Conservation (phyloP, 2,797 vertebrate species). For the Parambassis ranga region DNA sequence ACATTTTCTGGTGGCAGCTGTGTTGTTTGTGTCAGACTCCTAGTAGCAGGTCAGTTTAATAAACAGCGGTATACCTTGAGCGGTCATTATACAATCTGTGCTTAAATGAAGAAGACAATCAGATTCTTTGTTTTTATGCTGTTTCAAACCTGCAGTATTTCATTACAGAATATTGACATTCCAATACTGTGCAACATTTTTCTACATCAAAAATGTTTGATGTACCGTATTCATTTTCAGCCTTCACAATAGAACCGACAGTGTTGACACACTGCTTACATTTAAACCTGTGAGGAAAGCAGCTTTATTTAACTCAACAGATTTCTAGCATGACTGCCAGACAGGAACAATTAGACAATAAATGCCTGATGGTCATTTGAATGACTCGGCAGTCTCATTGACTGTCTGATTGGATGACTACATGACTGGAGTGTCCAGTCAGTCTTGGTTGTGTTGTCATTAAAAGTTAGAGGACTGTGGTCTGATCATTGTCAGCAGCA, state of each 20-base stretch:
- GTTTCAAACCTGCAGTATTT: background rate
- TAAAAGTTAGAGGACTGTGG: too few species aligned
- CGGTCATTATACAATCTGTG: background rate
- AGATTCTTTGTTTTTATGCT: background rate
- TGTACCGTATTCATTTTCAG: too few species aligned
- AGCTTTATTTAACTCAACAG: background rate
- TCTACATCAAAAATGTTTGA: background rate
- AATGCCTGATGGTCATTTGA: background rate
- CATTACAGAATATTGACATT: background rate
- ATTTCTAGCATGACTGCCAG: background rate
- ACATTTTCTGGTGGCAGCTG: slow-evolving; percentile 48
- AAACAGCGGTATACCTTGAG: background rate
- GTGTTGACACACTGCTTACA: background rate
- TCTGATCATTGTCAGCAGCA: too few species aligned
- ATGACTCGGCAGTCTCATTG: slow-evolving; percentile 8
- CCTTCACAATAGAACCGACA: background rate
- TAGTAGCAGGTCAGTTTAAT: slow-evolving; percentile 3
- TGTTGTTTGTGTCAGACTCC: slow-evolving; percentile 32
- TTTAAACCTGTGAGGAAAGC: background rate
- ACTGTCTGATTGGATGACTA: background rate
- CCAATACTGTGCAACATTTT: background rate
- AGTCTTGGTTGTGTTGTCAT: background rate
- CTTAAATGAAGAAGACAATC: background rate
- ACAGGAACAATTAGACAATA: slow-evolving; percentile 8
- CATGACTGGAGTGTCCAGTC: background rate